Evolutionary conservation across 2,888 invertebrate species (phyloP).

Genomic region (Kuschelorhynchus macadamiae): DNA sequence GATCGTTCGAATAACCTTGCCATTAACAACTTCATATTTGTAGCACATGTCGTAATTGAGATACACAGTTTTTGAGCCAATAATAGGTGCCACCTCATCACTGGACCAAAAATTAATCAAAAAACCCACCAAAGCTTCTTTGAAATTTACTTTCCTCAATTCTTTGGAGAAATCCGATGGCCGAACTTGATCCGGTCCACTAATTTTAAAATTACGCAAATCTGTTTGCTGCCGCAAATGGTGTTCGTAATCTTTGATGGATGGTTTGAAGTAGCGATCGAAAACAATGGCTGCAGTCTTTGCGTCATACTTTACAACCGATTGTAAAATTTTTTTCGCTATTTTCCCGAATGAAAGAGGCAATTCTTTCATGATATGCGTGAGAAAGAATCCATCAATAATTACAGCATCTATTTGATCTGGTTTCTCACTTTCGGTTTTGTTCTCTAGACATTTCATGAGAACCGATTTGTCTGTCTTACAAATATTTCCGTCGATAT

Average conservation of each 20-base stretch:
- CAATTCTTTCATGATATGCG: conserved; percentile 35
- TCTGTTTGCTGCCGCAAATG: conserved; percentile 44
- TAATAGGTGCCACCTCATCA: conserved; percentile 49
- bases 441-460: conserved; percentile 15
- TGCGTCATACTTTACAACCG: conserved; percentile 40
- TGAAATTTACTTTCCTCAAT: conserved; percentile 45
- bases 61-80: conserved; percentile 55
- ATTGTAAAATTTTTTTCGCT: conserved; percentile 54
- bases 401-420: conserved; percentile 40
- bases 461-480: conserved; percentile 9
- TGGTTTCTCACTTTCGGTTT: conserved; percentile 28
- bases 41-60: conserved; percentile 41
- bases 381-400: conserved; percentile 52
- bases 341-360: conserved; percentile 53
- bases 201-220: conserved; percentile 33
- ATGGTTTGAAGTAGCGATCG: conserved; percentile 54
- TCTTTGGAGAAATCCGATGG: conserved; percentile 43
- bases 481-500: conserved; percentile 10
- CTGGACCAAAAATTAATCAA: conserved; percentile 56
- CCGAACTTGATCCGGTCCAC: conserved; percentile 22
- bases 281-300: conserved; percentile 46
- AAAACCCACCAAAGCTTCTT: conserved; percentile 57
- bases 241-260: conserved; percentile 55
- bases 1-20: conserved; percentile 36
- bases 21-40: conserved; percentile 53